A percentile compares a stretch with the other conserved stretches of the same genome.
phyloP scores from a whole-genome alignment of 30 jellyfish, hydroid and myxozoan species.

The Hydra vulgaris region DNA sequence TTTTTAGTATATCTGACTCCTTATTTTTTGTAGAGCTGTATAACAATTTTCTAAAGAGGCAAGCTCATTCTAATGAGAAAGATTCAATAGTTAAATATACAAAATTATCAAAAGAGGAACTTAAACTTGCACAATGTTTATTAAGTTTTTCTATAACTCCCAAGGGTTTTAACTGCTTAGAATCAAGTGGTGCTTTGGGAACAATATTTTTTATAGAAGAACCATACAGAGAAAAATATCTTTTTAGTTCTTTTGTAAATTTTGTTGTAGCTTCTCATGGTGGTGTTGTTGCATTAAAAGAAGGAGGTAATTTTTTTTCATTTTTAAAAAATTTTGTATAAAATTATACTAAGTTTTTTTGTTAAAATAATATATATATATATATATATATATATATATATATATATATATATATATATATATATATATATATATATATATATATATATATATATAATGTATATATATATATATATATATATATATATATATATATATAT shows the following conservation, averaged over 20 bases:
- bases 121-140: constrained; percentile 36
- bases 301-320: constrained; percentile 37
- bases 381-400: too few species aligned
- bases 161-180: constrained; percentile 62
- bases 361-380: too few species aligned
- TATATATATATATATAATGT: too few species aligned
- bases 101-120: background rate
- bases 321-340: background rate
- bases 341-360: too few species aligned
- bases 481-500: too few species aligned
- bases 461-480: too few species aligned
- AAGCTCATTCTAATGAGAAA: background rate
- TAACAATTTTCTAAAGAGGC: background rate
- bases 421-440: too few species aligned
- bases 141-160: constrained; percentile 69
- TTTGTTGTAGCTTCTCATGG: constrained; percentile 72
- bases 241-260: constrained; percentile 54
- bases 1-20: background rate
- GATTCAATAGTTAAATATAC: background rate
- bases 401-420: too few species aligned
- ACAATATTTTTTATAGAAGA: constrained; percentile 43
- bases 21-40: background rate
- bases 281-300: constrained; percentile 65
- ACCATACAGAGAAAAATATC: constrained; percentile 43
- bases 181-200: constrained; percentile 45